Evolutionary conservation across 2,888 invertebrate species (phyloP).

Genomic region (Agonopterix subpropinquella): DNA sequence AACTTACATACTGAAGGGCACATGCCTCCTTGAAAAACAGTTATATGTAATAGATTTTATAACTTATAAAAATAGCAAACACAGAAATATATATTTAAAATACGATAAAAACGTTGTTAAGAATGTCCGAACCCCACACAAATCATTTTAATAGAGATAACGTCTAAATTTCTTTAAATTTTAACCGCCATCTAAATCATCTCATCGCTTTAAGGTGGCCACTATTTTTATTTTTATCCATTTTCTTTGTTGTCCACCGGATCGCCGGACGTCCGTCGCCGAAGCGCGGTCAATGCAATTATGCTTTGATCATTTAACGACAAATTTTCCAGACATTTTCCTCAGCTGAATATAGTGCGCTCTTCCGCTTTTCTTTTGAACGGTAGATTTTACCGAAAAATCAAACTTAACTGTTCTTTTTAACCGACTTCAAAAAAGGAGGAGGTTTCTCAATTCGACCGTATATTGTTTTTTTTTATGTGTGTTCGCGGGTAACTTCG

Average conservation of each 20-base stretch:
- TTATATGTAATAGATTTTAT: too few relatives aligned
- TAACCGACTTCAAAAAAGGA: too few relatives aligned
- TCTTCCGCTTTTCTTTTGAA: slow-evolving; percentile 16
- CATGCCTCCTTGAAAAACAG: too few relatives aligned
- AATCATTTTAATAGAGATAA: too few relatives aligned
- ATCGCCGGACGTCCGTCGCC: slow-evolving; percentile 57
- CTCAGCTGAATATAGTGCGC: slow-evolving; percentile 22
- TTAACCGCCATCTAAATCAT: neutral
- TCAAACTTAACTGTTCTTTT: neutral
- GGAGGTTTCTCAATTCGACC: too few relatives aligned
- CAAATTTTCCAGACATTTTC: slow-evolving; percentile 53
- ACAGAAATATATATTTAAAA: too few relatives aligned
- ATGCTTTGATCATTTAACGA: slow-evolving; percentile 68
- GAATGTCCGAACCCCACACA: too few relatives aligned
- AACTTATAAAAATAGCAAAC: too few relatives aligned
- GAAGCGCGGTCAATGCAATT: slow-evolving; percentile 64
- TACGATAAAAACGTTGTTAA: too few relatives aligned
- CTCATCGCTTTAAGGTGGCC: neutral
- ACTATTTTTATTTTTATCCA: slow-evolving; percentile 62
- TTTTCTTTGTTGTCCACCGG: slow-evolving; percentile 52
- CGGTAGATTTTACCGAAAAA: slow-evolving; percentile 1
- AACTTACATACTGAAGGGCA: too few relatives aligned
- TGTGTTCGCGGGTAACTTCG: too few relatives aligned
- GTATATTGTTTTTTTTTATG: too few relatives aligned
- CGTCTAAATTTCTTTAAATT: neutral